Evolutionary conservation across 2,113 vertebrate genomes (phyloP), one percentile per base, ranked within the genome.

Genomic region (Erpornis zantholeuca): DNA sequence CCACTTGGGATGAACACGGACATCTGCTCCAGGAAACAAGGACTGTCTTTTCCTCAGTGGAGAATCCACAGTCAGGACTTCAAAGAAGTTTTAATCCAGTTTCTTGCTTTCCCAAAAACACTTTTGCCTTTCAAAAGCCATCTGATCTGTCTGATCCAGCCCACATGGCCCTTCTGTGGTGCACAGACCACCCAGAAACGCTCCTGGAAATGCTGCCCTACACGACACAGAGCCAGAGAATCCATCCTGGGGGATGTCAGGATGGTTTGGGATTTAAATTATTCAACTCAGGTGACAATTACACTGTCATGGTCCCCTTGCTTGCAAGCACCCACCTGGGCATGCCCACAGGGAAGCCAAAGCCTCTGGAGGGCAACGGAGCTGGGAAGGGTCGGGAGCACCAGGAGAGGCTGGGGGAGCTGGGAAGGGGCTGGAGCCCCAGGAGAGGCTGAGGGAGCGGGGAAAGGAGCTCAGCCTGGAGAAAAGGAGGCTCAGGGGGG

Each of bases 111-210:
- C 89, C 81, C 63, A 11, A 82, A 89, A 92, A 35, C 61, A 72
- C 78, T 94, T 90, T 23, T 85, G 78, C 73, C 86, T 96, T 95
- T 94, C 87, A 56, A 90, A 95, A 97, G 75, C 90, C 94, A 95
- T 96, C 94, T 94, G 94, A 97, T 95, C 42, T 1, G 2, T 86
- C 77, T 97, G 96, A 97, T 90, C 81, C 54, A 90, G 91, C 91
- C 95, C 94, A 94, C 95, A 96, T 92, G 97, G 96, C 92, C 92
- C 85, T 90, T 91, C n/a, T 33, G 71, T 25, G 11, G 80, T 15
- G 57, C 38, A 47, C 71, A 77, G 96, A 97, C 97, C 97, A 97
- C 97, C 97, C 97, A 97, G 86, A 53, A 93, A 81, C 5, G 9
- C 70, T 73, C 19, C 10, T 75, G 66, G 52, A 85, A 90, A 82